Percentiles rank a stretch among this genome's conserved stretches.
These are phyloP conservation scores for Euborellia annulipes DNA, from an alignment of 1,140 invertebrate genomes.

Conservation along the genomic window DNA sequence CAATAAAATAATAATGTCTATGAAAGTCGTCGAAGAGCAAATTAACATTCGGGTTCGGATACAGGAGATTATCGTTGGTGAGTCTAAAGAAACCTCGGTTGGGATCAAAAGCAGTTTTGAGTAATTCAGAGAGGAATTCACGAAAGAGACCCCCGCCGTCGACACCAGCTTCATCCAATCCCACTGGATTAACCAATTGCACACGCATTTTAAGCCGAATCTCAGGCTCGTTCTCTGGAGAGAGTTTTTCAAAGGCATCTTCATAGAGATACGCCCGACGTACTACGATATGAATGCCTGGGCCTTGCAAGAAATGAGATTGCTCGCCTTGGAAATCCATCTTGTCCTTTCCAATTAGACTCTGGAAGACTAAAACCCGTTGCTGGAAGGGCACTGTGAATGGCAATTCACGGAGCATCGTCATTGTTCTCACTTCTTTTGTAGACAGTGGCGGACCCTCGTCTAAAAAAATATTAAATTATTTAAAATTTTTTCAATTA, in stretches of 20 bases:
- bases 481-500: too few species aligned
- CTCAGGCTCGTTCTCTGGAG: constrained; percentile 78
- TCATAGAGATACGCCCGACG: constrained; percentile 88
- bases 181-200: constrained; percentile 76
- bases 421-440: constrained; percentile 72
- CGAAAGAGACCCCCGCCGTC: constrained; percentile 90
- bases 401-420: constrained; percentile 79
- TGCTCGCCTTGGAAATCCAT: constrained; percentile 53
- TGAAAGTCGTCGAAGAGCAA: constrained; percentile 68
- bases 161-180: constrained; percentile 86
- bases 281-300: constrained; percentile 63
- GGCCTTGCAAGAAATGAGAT: constrained; percentile 54
- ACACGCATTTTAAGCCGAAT: constrained; percentile 71
- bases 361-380: constrained; percentile 71
- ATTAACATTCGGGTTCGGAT: constrained; percentile 86
- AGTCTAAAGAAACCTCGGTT: constrained; percentile 87
- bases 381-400: constrained; percentile 85
- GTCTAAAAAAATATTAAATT: constrained; percentile 26
- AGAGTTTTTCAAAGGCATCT: constrained; percentile 90
- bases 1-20: constrained; percentile 91
- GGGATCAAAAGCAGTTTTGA: constrained; percentile 93
- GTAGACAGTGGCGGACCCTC: constrained; percentile 72
- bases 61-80: constrained; percentile 83
- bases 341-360: constrained; percentile 53
- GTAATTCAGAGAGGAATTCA: constrained; percentile 78